Evolutionary conservation across 1,140 invertebrate genomes (phyloP), one percentile per base, ranked within the genome.

Genomic region (Microvelia longipes): DNA sequence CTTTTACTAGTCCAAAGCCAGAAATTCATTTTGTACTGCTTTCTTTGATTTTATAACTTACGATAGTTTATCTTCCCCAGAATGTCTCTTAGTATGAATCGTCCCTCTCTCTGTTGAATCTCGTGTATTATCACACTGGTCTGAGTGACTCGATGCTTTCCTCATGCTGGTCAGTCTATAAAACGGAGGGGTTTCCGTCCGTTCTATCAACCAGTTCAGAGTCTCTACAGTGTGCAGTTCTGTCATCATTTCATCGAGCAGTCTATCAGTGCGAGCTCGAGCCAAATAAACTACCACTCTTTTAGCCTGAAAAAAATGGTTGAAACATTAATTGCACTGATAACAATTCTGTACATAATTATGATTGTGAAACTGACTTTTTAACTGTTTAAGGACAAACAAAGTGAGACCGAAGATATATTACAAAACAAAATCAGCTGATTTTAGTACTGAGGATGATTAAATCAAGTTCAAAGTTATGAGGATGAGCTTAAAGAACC

Each of bases 141-240:
- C 74, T 19, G 72, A 75, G 78, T 95, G 91, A 68, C 86, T 90
- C 19, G 89, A 90, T n/a, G 92, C 88, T 80, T 95, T 95, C 19
- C 93, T 77, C 87, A 94, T 88, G 73, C 88, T 90, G 0, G 92
- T 95, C 70, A 98, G 83, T 28, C 96, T 84, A 81, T 96, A 99
- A 80, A 96, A 99, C 0, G 96, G 96, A 28, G 96, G 94, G 0
- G 96, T 97, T 83, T 98, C 94, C 0, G 94, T 98, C 66, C 95
- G 82, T 78, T 98, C 96, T 73, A 98, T 96, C 69, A 94, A 83
- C 77, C 93, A 95, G 79, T 94, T 96, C 1, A 98, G 81, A 0
- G 93, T 96, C 80, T 98, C 96, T 1, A 98, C 93, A 0, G 94
- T 96, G 81, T 96, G 92, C 62, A 99, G 82, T 80, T 98, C 96